phyloP scores from a whole-genome alignment of 1,140 invertebrate species.

The Triops longicaudatus region DNA sequence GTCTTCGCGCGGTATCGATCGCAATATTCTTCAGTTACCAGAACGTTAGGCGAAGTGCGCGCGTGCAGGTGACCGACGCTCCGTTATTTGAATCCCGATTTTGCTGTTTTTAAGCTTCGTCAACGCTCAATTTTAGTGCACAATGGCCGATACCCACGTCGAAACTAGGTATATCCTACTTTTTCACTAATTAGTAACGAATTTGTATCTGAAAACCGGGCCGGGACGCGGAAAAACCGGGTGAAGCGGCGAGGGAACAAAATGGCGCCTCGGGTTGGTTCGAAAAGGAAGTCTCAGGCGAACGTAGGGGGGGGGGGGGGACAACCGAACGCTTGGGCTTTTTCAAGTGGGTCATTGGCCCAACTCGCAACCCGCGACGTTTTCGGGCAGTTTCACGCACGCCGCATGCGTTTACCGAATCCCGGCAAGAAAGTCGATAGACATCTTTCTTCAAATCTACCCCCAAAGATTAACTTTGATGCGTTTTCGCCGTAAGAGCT shows the following conservation, averaged over 20 bases:
- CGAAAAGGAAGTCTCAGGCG: slow-evolving; percentile 1
- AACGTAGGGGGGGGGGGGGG: no score
- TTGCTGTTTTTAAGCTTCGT: slow-evolving; percentile 17
- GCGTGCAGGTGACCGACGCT: slow-evolving; percentile 1
- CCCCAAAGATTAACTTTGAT: not conserved
- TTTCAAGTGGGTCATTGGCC: slow-evolving; percentile 11
- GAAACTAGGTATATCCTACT: slow-evolving; percentile 22
- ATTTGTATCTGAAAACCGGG: not conserved
- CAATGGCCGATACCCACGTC: slow-evolving; percentile 25
- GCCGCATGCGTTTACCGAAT: slow-evolving; percentile 6
- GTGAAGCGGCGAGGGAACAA: slow-evolving; percentile 21
- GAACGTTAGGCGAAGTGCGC: not conserved
- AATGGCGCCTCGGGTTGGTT: slow-evolving; percentile 23
- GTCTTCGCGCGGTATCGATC: slow-evolving; percentile 15
- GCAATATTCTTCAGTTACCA: slow-evolving; percentile 4
- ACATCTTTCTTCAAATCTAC: slow-evolving; percentile 3
- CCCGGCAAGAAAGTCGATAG: slow-evolving; percentile 16
- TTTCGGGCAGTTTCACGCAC: slow-evolving; percentile 9
- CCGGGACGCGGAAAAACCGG: not conserved
- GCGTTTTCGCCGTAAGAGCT: no score
- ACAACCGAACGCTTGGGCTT: not conserved
- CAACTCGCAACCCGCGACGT: slow-evolving; percentile 9
- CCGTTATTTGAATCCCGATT: slow-evolving; percentile 4
- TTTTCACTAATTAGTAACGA: not conserved
- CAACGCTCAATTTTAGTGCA: slow-evolving; percentile 18